Conservation (phyloP, 2,113 vertebrate genomes). For the Cyanistes caeruleus region DNA sequence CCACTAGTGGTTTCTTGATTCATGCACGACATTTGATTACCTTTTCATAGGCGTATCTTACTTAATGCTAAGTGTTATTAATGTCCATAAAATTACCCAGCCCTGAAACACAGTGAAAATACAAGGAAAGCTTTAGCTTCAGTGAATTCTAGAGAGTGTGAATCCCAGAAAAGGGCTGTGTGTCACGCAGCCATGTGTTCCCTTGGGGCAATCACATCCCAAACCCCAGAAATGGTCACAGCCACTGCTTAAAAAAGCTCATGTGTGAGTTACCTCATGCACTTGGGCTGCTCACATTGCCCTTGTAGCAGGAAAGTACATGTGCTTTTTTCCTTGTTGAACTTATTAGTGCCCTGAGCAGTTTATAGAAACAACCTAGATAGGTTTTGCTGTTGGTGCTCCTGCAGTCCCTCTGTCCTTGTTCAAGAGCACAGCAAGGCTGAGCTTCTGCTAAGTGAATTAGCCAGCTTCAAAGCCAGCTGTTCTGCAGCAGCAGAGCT, state of each 20-base stretch:
- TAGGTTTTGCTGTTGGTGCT: not conserved
- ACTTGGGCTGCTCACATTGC: not conserved
- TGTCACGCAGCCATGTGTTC: not conserved
- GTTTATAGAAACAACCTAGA: not conserved
- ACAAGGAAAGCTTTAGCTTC: conserved; percentile 1
- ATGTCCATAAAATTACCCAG: conserved; percentile 20
- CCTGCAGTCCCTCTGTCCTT: not conserved
- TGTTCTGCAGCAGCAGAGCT: conserved; percentile 1
- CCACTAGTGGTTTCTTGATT: not conserved
- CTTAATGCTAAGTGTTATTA: conserved; percentile 35
- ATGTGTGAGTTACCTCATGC: not conserved
- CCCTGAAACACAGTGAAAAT: conserved; percentile 18
- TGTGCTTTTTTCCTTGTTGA: not conserved
- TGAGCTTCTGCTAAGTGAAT: conserved; percentile 37
- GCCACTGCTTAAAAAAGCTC: not conserved
- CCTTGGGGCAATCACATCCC: not conserved
- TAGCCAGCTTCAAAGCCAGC: conserved; percentile 33
- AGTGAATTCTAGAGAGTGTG: not conserved
- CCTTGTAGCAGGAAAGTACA: not conserved
- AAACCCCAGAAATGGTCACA: not conserved
- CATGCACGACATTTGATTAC: conserved; percentile 36
- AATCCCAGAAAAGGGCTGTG: not conserved
- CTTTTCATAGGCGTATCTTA: not conserved
- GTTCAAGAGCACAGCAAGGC: not conserved
- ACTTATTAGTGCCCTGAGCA: not conserved